Evolutionary conservation across 2,113 vertebrate species (phyloP).

Genomic region (Channa maculata): DNA sequence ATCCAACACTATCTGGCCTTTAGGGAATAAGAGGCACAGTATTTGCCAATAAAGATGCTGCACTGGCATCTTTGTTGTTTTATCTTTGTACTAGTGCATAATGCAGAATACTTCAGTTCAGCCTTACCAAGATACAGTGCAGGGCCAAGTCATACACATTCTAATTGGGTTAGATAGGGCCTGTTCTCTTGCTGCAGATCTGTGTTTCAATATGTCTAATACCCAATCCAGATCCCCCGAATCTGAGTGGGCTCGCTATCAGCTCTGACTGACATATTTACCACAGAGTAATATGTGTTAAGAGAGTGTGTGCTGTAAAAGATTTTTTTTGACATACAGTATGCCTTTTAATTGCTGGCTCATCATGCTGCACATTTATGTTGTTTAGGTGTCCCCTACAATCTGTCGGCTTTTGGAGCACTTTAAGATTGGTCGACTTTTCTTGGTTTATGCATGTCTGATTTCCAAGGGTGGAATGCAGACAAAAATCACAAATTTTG

Average conservation of each 20-base stretch:
- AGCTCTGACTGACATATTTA: no score
- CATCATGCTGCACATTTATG: no score
- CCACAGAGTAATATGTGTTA: no score
- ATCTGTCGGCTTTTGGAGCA: not conserved
- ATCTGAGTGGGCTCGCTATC: no score
- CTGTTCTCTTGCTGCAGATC: not conserved
- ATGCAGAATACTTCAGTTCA: slow-evolving; percentile 15
- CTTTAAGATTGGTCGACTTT: not conserved
- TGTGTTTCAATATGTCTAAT: no score
- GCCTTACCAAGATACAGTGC: not conserved
- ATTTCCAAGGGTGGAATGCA: not conserved
- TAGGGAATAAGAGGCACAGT: not conserved
- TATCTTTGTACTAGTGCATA: not conserved
- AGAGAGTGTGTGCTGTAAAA: no score
- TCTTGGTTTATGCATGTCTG: not conserved
- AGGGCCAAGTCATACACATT: not conserved
- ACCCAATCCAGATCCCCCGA: no score
- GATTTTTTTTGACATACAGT: no score
- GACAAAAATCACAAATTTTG: not conserved
- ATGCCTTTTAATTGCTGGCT: no score
- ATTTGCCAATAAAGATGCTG: not conserved
- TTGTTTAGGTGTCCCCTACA: no score
- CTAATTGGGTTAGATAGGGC: not conserved
- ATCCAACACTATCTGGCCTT: slow-evolving; percentile 2
- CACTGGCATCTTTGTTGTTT: slow-evolving; percentile 9